Conservation (phyloP, 1,140 invertebrate genomes). For the Lamellibrachia luymesi region DNA sequence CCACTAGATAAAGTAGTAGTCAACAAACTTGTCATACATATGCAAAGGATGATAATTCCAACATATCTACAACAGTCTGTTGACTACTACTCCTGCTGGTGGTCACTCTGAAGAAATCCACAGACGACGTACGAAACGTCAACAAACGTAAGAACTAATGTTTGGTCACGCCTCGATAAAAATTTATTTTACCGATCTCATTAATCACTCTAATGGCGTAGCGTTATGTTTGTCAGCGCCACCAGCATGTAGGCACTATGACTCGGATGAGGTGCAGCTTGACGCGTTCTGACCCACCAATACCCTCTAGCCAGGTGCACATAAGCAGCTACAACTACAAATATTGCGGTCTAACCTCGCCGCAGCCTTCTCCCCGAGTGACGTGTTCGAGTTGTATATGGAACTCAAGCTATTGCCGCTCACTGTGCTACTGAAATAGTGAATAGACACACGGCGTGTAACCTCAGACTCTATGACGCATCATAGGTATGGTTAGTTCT, state of each 20-base stretch:
- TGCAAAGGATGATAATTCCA: no score
- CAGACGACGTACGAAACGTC: not conserved
- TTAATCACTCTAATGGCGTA: not conserved
- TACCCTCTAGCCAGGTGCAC: not conserved
- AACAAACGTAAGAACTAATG: not conserved
- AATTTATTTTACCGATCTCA: not conserved
- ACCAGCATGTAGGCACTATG: not conserved
- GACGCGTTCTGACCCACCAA: not conserved
- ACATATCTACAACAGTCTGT: not conserved
- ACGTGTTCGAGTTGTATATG: conserved; percentile 10
- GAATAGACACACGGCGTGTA: not conserved
- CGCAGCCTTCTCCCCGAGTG: not conserved
- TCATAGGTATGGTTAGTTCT: not conserved
- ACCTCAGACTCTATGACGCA: not conserved
- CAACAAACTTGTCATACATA: not conserved
- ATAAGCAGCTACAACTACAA: not conserved
- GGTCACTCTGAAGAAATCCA: not conserved
- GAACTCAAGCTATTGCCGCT: not conserved
- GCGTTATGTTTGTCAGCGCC: not conserved
- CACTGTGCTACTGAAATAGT: not conserved
- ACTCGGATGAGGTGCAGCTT: not conserved
- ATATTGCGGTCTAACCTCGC: not conserved
- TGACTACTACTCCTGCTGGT: not conserved
- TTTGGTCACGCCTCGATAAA: not conserved
- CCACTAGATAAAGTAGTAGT: not conserved